Conservation (phyloP, 2,888 invertebrate species). For the Apamea monoglypha region DNA sequence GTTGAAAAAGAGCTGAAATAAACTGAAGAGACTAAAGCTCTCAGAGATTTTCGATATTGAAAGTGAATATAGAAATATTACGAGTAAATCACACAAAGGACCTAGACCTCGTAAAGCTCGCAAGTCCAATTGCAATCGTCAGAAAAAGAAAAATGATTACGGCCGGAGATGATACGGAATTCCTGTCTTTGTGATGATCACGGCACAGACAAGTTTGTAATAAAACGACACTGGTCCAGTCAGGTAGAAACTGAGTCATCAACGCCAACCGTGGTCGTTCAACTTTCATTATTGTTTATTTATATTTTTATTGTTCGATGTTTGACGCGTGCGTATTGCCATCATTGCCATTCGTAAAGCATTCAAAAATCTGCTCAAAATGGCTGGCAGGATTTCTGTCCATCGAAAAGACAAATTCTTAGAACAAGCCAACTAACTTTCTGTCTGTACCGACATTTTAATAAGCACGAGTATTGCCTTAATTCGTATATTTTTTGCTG, state of each 20-base stretch:
- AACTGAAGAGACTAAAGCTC: slow-evolving; percentile 8
- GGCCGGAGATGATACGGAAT: slow-evolving; percentile 74
- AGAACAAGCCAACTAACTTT: background rate
- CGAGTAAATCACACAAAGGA: slow-evolving; percentile 50
- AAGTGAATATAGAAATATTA: slow-evolving; percentile 39
- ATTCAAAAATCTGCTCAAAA: slow-evolving; percentile 41
- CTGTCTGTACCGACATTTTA: background rate
- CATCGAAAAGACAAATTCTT: background rate
- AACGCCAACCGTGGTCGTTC: slow-evolving; percentile 83
- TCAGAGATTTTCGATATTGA: slow-evolving; percentile 27
- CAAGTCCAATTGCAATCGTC: slow-evolving; percentile 43
- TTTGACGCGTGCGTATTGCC: slow-evolving; percentile 77
- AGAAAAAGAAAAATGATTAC: slow-evolving; percentile 55
- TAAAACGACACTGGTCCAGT: slow-evolving; percentile 75
- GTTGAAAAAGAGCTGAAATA: slow-evolving; percentile 7
- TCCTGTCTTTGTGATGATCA: slow-evolving; percentile 78
- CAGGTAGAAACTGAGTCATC: slow-evolving; percentile 88
- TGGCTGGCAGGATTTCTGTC: slow-evolving; percentile 21
- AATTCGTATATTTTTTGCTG: background rate
- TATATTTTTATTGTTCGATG: slow-evolving; percentile 81
- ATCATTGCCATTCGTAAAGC: slow-evolving; percentile 62
- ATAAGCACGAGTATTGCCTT: background rate
- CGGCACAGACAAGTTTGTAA: slow-evolving; percentile 75
- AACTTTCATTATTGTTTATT: slow-evolving; percentile 87
- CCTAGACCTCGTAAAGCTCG: slow-evolving; percentile 49